phyloP scores from a whole-genome alignment of 2,113 vertebrate species.

The Clarias gariepinus region DNA sequence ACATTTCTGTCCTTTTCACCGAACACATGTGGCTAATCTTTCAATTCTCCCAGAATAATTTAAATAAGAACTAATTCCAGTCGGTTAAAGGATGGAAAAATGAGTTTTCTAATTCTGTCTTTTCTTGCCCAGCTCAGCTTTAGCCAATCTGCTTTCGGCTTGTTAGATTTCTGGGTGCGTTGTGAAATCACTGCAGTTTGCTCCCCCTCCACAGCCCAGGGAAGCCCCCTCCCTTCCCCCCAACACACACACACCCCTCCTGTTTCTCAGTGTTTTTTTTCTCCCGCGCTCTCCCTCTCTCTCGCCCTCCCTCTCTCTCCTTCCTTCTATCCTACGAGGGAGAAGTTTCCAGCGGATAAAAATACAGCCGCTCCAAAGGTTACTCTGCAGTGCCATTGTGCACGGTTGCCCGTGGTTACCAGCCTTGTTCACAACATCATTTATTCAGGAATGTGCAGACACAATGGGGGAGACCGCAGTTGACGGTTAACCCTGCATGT shows the following conservation, averaged over 20 bases:
- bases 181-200: constrained; percentile 59
- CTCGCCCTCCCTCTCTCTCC: not conserved
- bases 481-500: constrained; percentile 72
- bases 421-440: constrained; percentile 75
- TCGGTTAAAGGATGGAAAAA: not conserved
- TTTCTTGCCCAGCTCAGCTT: not conserved
- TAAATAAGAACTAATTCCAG: not conserved
- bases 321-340: constrained; percentile 41
- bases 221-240: constrained; percentile 38
- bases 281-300: constrained; percentile 7
- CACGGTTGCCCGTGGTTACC: constrained; percentile 81
- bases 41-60: not conserved
- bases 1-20: not conserved
- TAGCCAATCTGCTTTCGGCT: constrained; percentile 21
- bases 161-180: constrained; percentile 36
- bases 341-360: constrained; percentile 70
- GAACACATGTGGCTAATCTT: not conserved
- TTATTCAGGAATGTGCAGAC: constrained; percentile 81
- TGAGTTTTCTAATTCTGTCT: not conserved
- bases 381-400: constrained; percentile 70
- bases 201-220: constrained; percentile 38
- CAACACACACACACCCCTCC: constrained; percentile 1
- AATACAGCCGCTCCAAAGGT: constrained; percentile 73
- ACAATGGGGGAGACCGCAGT: constrained; percentile 67
- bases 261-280: not conserved